A percentile compares a stretch with the other conserved stretches of the same genome.
phyloP scores from a whole-genome alignment of 1,140 invertebrate species.

The Heliothis subflexa region DNA sequence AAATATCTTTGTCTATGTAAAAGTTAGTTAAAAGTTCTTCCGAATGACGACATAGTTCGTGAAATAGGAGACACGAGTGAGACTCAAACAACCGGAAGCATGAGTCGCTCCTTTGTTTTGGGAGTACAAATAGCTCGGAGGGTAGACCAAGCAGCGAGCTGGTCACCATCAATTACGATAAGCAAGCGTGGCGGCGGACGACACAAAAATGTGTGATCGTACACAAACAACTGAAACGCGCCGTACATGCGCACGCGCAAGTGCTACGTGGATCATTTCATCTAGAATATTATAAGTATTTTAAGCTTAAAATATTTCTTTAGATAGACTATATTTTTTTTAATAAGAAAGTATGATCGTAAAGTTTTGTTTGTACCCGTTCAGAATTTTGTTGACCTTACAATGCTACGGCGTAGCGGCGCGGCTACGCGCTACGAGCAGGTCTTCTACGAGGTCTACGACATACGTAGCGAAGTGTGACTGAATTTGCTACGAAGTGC shows the following conservation, averaged over 20 bases:
- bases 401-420: not conserved
- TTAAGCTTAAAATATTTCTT: no score
- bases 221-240: slow-evolving; percentile 35
- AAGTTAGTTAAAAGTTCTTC: not conserved
- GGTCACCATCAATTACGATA: slow-evolving; percentile 46
- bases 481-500: not conserved
- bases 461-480: not conserved
- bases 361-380: no score
- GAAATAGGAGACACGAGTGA: not conserved
- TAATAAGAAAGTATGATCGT: no score
- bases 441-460: slow-evolving; percentile 6
- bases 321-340: no score
- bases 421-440: slow-evolving; percentile 2
- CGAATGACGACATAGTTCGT: slow-evolving; percentile 4
- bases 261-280: not conserved
- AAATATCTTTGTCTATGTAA: no score
- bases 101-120: not conserved
- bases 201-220: slow-evolving; percentile 38
- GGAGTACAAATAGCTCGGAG: slow-evolving; percentile 14
- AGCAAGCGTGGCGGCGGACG: slow-evolving; percentile 21
- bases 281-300: no score
- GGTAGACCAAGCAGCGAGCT: not conserved
- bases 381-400: no score
- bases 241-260: slow-evolving; percentile 12
- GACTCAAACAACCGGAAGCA: slow-evolving; percentile 7